phyloP scores from a whole-genome alignment of 2,888 invertebrate genomes.

The Uloborus plumipes region DNA sequence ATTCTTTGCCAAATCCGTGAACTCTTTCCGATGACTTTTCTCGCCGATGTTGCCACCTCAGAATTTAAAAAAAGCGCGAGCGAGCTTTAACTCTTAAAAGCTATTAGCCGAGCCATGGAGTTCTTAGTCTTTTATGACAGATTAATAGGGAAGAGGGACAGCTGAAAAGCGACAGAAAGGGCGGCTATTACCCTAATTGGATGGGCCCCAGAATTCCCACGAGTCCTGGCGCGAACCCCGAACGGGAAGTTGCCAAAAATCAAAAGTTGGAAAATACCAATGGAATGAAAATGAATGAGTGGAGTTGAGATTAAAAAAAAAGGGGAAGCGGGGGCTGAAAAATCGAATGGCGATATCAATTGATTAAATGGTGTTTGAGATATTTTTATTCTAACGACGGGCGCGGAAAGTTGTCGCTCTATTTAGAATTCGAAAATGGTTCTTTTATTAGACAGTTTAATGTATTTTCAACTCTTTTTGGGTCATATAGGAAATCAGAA shows the following conservation, averaged over 20 bases:
- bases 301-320: background rate
- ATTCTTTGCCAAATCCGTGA: slow-evolving; percentile 35
- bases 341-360: no score
- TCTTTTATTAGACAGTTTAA: no score
- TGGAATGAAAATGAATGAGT: slow-evolving; percentile 11
- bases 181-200: slow-evolving; percentile 61
- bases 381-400: no score
- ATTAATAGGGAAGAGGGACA: slow-evolving; percentile 54
- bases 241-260: slow-evolving; percentile 17
- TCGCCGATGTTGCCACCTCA: background rate
- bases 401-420: no score
- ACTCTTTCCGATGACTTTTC: slow-evolving; percentile 23
- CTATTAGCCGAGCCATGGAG: slow-evolving; percentile 48
- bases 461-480: no score
- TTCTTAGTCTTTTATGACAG: slow-evolving; percentile 55
- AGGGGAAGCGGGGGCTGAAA: background rate
- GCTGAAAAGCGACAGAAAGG: slow-evolving; percentile 34
- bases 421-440: no score
- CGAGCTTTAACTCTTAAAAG: slow-evolving; percentile 28
- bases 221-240: background rate
- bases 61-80: no score
- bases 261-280: background rate
- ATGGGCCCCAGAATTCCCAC: slow-evolving; percentile 27
- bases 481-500: no score
- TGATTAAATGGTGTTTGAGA: no score